These are phyloP conservation scores for Galeopterus variegatus DNA, from an alignment of 2,113 vertebrate genomes.

Conservation along the genomic window DNA sequence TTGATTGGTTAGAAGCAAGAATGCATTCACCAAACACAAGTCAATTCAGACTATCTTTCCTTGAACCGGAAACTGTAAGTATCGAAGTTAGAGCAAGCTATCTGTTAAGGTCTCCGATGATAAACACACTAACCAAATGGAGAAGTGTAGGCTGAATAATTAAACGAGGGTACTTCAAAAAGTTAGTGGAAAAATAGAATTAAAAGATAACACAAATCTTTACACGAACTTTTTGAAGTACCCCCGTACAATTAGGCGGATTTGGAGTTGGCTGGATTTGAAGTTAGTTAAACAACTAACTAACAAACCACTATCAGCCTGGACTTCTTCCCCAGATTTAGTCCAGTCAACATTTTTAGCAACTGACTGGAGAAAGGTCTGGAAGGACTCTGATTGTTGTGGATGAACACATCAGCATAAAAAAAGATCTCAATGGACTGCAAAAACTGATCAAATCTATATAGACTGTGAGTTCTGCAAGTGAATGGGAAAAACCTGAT, in stretches of 20 bases:
- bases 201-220: too few species aligned
- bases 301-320: not conserved
- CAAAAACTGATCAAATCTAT: not conserved
- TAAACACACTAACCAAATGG: not conserved
- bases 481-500: not conserved
- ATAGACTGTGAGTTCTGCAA: not conserved
- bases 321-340: not conserved
- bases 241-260: not conserved
- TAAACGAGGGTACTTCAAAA: not conserved
- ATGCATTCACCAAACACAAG: not conserved
- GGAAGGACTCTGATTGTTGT: not conserved
- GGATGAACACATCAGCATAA: not conserved
- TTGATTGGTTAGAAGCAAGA: not conserved
- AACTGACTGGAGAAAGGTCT: not conserved
- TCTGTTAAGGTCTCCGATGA: not conserved
- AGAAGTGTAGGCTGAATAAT: not conserved
- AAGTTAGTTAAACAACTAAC: not conserved
- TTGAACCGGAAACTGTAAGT: not conserved
- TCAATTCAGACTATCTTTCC: not conserved
- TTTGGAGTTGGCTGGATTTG: not conserved
- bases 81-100: not conserved
- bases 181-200: too few species aligned
- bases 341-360: not conserved
- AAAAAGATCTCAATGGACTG: slow-evolving; percentile 6
- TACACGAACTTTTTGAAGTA: too few species aligned